Evolutionary conservation across 2,113 vertebrate species (phyloP), one percentile per base, ranked within the genome.

Genomic region (Hystrix brachyura): DNA sequence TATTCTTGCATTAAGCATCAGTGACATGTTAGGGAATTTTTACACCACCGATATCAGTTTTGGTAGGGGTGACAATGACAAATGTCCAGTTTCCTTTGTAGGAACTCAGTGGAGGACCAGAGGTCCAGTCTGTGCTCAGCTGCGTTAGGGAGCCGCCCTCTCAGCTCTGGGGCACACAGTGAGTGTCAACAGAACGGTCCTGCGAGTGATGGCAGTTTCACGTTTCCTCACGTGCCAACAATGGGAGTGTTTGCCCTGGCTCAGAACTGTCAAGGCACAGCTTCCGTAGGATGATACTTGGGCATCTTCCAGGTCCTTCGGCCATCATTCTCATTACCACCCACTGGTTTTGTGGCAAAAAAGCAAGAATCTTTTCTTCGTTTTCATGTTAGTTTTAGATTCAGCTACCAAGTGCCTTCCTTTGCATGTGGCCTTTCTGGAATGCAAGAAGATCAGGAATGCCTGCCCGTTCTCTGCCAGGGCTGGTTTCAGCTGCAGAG

Each of bases 1-100:
- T 99, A 99, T 99, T 99, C 98, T 99, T 99, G 91, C 99, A 99
- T 98, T 99, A 99, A 0, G 98, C 57, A 81, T 99, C 99, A 4
- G 98, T 99, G 82, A 99, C 98, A 34, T 98, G 98, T 96, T 99
- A 99, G 90, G 99, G 99, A 84, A 99, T 92, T 97, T 99, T 99
- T 96, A 99, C 95, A 43, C 97, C 95, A 27, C 99, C 97, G 96
- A 99, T 98, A 95, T 99, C 99, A 13, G 99, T 65, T 95, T 99
- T 99, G 57, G 99, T 99, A 60, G 98, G 98, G 2, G 99, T 99
- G 91, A 99, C 99, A 5, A 99, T 99, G 96, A 99, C 99, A 53
- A 99, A 99, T 97, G 99, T 99, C 98, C 99, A 99, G 99, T 99
- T 97, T 99, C 98, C 27, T 99, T 98, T 98, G 99, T 98, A 25